Conservation (phyloP, 2,113 vertebrate species). For the Pseudopipra pipra region DNA sequence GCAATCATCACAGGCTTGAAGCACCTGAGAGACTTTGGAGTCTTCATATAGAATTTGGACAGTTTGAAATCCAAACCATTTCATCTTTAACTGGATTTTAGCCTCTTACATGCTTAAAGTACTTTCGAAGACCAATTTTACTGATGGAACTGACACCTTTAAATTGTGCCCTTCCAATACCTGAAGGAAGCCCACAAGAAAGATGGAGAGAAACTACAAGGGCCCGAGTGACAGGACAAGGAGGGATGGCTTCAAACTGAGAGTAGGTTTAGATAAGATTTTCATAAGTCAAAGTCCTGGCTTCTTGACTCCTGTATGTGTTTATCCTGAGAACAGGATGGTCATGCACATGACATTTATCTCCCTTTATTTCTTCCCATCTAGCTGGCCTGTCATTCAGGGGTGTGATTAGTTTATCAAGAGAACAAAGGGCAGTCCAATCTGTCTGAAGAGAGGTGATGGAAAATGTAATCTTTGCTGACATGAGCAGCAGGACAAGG, state of each 20-base stretch:
- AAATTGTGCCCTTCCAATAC: not conserved
- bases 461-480: constrained; percentile 35
- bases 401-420: not conserved
- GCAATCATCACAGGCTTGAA: not conserved
- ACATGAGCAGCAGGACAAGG: not conserved
- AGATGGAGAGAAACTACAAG: not conserved
- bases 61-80: not conserved
- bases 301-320: not conserved
- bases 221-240: not conserved
- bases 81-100: not conserved
- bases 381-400: not conserved
- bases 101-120: not conserved
- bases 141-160: not conserved
- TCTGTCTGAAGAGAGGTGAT: not conserved
- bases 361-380: not conserved
- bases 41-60: not conserved
- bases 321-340: not conserved
- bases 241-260: not conserved
- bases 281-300: not conserved
- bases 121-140: not conserved
- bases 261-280: not conserved
- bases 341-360: not conserved
- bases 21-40: not conserved
- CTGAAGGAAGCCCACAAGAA: not conserved
- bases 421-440: not conserved